Evolutionary conservation across 30 jellyfish, hydroid and myxozoan genomes (phyloP).

Genomic region (Phacellophora camtschatica): DNA sequence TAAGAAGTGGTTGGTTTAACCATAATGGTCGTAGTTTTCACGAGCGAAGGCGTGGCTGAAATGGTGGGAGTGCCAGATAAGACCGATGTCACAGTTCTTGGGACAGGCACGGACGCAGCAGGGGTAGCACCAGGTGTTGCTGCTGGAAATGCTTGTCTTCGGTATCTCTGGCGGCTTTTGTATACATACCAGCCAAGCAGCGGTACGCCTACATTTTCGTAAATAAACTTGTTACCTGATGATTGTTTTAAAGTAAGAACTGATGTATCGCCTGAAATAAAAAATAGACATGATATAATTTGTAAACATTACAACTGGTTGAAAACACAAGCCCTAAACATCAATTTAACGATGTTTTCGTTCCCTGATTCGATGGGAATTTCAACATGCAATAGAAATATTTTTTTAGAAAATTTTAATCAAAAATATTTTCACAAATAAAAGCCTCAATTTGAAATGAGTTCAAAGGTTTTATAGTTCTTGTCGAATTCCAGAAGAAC

Average conservation of each 20-base stretch:
- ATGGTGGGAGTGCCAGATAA: conserved; percentile 64
- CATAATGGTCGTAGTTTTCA: conserved; percentile 26
- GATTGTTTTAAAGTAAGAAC: conserved; percentile 35
- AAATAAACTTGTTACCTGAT: conserved; percentile 65
- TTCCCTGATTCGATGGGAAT: too few relatives aligned
- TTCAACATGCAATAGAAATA: too few relatives aligned
- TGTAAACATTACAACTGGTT: too few relatives aligned
- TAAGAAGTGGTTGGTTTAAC: conserved; percentile 11
- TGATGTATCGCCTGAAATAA: conserved; percentile 63
- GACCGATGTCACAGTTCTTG: conserved; percentile 54
- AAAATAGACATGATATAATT: too few relatives aligned
- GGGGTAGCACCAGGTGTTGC: conserved; percentile 77
- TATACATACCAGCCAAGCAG: conserved; percentile 91
- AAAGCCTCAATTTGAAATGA: too few relatives aligned
- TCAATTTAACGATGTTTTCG: too few relatives aligned
- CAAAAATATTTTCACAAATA: too few relatives aligned
- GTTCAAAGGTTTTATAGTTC: too few relatives aligned
- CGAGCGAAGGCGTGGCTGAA: conserved; percentile 79
- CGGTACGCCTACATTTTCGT: conserved; percentile 36
- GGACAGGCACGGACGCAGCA: conserved; percentile 26
- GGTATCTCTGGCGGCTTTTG: conserved; percentile 16
- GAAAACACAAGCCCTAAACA: too few relatives aligned
- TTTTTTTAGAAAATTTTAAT: too few relatives aligned
- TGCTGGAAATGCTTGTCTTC: conserved; percentile 55
- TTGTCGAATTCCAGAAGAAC: too few relatives aligned